Evolutionary conservation across 2,888 invertebrate species (phyloP).

Genomic region (Trachelus iudaicus): DNA sequence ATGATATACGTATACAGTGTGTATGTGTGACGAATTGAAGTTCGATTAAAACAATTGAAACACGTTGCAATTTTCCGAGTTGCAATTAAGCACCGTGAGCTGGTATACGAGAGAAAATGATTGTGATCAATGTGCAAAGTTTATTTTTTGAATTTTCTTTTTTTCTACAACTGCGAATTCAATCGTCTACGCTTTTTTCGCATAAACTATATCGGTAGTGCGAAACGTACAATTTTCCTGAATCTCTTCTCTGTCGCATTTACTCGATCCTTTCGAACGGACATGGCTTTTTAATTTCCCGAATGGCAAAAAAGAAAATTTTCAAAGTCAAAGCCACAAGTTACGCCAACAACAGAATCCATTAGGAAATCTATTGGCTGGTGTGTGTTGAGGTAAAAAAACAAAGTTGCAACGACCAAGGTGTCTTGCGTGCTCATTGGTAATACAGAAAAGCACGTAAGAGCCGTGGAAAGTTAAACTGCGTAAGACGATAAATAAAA

Average conservation of each 20-base stretch:
- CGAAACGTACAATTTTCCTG: not conserved
- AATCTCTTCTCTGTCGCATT: not conserved
- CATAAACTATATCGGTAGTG: not conserved
- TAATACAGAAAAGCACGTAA: constrained; percentile 6
- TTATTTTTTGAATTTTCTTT: constrained; percentile 14
- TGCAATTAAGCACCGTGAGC: constrained; percentile 52
- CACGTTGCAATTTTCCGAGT: constrained; percentile 48
- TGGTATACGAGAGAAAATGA: constrained; percentile 33
- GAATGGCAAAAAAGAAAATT: not conserved
- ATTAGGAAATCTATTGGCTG: not conserved
- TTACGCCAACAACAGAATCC: not conserved
- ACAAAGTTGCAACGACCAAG: not conserved
- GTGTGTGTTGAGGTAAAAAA: not conserved
- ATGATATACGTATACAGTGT: not conserved
- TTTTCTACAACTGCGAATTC: not conserved
- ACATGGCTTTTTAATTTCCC: not conserved
- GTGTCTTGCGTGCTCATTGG: constrained; percentile 10
- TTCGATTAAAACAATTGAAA: not conserved
- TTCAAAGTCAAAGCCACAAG: not conserved
- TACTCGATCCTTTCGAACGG: not conserved
- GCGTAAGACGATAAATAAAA: constrained; percentile 51
- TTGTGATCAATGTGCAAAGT: constrained; percentile 36
- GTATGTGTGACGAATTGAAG: not conserved
- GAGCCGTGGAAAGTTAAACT: constrained; percentile 41
- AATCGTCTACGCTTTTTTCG: not conserved